Evolutionary conservation across 1,140 invertebrate species (phyloP), one percentile per base, ranked within the genome.

Genomic region (Heliconius hewitsoni): DNA sequence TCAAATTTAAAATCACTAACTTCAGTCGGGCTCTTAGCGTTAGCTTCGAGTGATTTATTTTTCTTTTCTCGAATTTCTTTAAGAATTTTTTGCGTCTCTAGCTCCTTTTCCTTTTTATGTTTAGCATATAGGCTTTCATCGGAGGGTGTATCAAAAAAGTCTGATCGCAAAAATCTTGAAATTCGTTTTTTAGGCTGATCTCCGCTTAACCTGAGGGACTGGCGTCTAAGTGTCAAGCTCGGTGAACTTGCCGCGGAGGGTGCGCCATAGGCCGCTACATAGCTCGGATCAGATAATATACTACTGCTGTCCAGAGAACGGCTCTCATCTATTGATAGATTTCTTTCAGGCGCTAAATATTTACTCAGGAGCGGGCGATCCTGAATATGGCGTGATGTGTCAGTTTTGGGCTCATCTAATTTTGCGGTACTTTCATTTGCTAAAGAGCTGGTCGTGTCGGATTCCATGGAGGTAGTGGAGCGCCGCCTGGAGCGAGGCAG

Each of bases 81-180:
- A 0, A 96, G 84, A 52, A 96, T 95, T 88, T 95, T 96, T 88
- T 96, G 96, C 1, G 96, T 96, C 85, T 96, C 96, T 46, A 95
- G 85, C 86, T 96, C 96, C 55, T 96, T 94, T 82, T 96, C 96
- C 82, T 96, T 96, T 81, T 96, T 97, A 76, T 97, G 96, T 78
- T 96, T 96, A 1, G 95, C 94, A 82, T 96, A 96, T n/a, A 95
- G 91, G 87, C 95, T 97, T 81, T 97, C 96, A 81, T 97, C 97
- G 60, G 95, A 90, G 0, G 96, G 96, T 0, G 96, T 95, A 75
- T 97, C 97, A 84, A 97, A 98, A 86, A 98, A 97, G 87, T 98
- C 97, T 0, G 97, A 97, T 16, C 97, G 94, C 74, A 97, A 89
- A 88, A 97, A 97, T 80, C 97, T 94, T 18, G 97, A 97, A 60